Conservation (phyloP, 2,113 vertebrate species). For the Sarotherodon lohbergeri region DNA sequence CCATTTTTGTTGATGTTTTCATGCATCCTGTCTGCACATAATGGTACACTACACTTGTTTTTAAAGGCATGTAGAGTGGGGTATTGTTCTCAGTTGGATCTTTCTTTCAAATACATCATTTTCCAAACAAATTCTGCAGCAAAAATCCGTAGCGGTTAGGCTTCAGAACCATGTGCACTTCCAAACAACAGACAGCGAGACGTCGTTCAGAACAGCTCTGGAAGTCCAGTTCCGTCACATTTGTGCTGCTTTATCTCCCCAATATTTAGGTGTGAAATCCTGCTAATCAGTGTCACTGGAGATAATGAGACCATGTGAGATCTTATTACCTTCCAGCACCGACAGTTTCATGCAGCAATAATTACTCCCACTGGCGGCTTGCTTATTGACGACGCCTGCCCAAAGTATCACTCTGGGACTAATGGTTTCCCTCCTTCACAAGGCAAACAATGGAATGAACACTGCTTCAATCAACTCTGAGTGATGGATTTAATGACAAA, state of each 20-base stretch:
- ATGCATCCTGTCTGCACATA: background rate
- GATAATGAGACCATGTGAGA: slow-evolving; percentile 66
- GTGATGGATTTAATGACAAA: slow-evolving; percentile 70
- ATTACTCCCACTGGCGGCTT: slow-evolving; percentile 68
- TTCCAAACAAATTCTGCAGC: background rate
- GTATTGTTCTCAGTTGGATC: background rate
- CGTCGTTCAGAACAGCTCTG: background rate
- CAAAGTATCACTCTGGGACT: slow-evolving; percentile 57
- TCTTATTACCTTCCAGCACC: slow-evolving; percentile 58
- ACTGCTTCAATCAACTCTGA: slow-evolving; percentile 56
- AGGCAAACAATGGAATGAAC: slow-evolving; percentile 64
- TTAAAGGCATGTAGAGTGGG: background rate
- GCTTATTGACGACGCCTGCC: slow-evolving; percentile 59
- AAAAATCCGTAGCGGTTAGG: background rate
- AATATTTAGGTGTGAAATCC: slow-evolving; percentile 42
- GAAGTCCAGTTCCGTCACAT: background rate
- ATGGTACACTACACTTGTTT: background rate
- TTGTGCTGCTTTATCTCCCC: background rate
- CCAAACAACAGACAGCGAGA: background rate
- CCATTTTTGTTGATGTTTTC: background rate
- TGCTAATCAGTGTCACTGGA: slow-evolving; percentile 45
- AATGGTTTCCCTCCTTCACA: slow-evolving; percentile 49
- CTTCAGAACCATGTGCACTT: background rate
- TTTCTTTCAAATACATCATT: background rate
- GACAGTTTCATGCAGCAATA: slow-evolving; percentile 58